Evolutionary conservation across 92 coral and sea anemone species (phyloP).

Genomic region (Epizoanthus illoricatus): DNA sequence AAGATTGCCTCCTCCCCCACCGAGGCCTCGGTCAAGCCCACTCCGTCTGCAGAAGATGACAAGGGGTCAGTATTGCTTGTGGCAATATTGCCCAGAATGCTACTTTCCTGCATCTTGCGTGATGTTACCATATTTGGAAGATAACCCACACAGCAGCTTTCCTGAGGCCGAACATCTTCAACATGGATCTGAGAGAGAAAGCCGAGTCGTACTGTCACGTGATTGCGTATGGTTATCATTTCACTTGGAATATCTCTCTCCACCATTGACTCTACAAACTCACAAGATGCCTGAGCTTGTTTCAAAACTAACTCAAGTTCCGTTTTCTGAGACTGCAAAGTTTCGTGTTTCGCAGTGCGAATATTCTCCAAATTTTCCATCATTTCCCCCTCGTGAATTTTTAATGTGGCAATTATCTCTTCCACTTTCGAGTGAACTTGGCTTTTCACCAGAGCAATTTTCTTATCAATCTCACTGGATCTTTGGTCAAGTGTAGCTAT

Average conservation of each 20-base stretch:
- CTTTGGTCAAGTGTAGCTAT: constrained; percentile 55
- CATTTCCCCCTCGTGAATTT: constrained; percentile 76
- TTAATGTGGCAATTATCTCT: constrained; percentile 56
- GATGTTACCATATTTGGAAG: constrained; percentile 71
- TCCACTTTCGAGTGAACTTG: constrained; percentile 69
- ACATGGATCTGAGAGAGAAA: constrained; percentile 53
- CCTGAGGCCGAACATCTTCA: constrained; percentile 71
- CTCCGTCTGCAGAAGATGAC: constrained; percentile 67
- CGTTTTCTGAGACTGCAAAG: constrained; percentile 56
- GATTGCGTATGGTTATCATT: constrained; percentile 53
- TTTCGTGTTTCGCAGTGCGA: constrained; percentile 67
- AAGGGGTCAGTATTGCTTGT: constrained; percentile 76
- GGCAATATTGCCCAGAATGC: constrained; percentile 71
- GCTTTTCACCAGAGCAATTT: constrained; percentile 60
- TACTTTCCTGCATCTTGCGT: constrained; percentile 63
- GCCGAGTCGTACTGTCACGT: constrained; percentile 65
- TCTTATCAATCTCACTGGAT: constrained; percentile 63
- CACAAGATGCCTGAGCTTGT: constrained; percentile 62
- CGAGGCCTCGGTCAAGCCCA: constrained; percentile 66
- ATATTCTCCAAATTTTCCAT: constrained; percentile 60
- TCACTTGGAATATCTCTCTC: constrained; percentile 71
- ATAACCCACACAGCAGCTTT: constrained; percentile 71
- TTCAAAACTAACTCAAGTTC: constrained; percentile 49
- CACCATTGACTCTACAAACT: constrained; percentile 59
- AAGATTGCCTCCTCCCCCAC: constrained; percentile 82